A percentile compares a stretch with the other conserved stretches of the same genome.
phyloP scores from a whole-genome alignment of 1,140 invertebrate genomes.

The Pseudoatta argentina region DNA sequence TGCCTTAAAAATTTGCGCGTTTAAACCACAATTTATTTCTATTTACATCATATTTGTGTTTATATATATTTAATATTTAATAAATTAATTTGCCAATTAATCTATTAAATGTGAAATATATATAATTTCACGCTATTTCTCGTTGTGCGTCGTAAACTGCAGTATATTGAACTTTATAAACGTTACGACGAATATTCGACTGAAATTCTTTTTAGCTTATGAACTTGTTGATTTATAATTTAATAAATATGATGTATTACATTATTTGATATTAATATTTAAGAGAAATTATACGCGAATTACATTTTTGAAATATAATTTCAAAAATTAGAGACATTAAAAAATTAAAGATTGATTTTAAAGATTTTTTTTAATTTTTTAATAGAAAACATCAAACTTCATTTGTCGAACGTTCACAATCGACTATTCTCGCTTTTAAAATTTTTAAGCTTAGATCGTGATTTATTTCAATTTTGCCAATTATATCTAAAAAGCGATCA shows the following conservation, averaged over 20 bases:
- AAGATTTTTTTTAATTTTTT: neutral
- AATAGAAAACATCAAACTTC: neutral
- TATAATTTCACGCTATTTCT: too few relatives aligned
- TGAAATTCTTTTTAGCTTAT: too few relatives aligned
- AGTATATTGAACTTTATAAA: too few relatives aligned
- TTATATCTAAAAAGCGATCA: neutral
- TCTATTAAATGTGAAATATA: neutral
- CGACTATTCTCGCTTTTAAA: neutral
- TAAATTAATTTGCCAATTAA: neutral
- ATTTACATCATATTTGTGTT: neutral
- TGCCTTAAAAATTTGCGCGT: neutral
- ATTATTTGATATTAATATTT: neutral
- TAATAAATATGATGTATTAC: neutral
- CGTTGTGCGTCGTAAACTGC: too few relatives aligned
- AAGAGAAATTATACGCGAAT: neutral
- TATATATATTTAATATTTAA: neutral
- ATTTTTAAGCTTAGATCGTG: conserved; percentile 4
- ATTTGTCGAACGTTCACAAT: neutral
- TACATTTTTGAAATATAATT: neutral
- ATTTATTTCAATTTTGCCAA: conserved; percentile 28
- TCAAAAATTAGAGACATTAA: neutral
- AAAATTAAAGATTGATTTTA: neutral
- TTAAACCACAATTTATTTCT: neutral
- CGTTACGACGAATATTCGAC: too few relatives aligned
- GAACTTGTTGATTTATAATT: too few relatives aligned